Percentiles rank a stretch among this genome's conserved stretches.
Conservation (phyloP, 30 jellyfish, hydroid and myxozoan species). For the Euphysa ruthae region DNA sequence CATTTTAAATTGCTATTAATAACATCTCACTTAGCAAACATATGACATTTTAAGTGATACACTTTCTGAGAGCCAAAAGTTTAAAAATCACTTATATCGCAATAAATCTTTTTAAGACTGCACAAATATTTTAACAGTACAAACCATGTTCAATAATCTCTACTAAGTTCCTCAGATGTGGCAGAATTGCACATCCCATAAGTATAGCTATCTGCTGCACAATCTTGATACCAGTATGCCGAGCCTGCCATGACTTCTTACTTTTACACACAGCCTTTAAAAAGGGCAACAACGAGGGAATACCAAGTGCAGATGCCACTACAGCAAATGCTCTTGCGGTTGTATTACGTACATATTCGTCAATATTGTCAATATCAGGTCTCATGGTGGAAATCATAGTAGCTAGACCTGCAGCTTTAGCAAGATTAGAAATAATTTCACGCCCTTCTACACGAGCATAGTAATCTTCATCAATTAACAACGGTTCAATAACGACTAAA, state of each 20-base stretch:
- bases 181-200: slow-evolving; percentile 99
- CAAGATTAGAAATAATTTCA: slow-evolving; percentile 95
- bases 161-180: slow-evolving; percentile 94
- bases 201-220: slow-evolving; percentile 99
- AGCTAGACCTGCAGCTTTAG: slow-evolving; percentile 99
- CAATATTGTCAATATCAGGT: slow-evolving; percentile 98
- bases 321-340: slow-evolving; percentile 99
- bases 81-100: no score
- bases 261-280: slow-evolving; percentile 99
- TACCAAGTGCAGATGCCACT: slow-evolving; percentile 99
- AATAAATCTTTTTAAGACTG: no score
- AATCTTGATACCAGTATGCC: slow-evolving; percentile 99
- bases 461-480: slow-evolving; percentile 97
- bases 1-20: no score
- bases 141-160: slow-evolving; percentile 98
- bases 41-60: no score
- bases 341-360: slow-evolving; percentile 98
- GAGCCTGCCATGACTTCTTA: slow-evolving; percentile 99
- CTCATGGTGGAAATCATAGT: slow-evolving; percentile 99
- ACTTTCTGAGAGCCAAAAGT: no score
- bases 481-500: slow-evolving; percentile 97
- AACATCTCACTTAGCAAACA: no score
- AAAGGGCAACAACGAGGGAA: slow-evolving; percentile 97
- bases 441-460: slow-evolving; percentile 99
- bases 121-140: no score